phyloP scores from a whole-genome alignment of 2,797 vertebrate genomes.

The Fratercula arctica region DNA sequence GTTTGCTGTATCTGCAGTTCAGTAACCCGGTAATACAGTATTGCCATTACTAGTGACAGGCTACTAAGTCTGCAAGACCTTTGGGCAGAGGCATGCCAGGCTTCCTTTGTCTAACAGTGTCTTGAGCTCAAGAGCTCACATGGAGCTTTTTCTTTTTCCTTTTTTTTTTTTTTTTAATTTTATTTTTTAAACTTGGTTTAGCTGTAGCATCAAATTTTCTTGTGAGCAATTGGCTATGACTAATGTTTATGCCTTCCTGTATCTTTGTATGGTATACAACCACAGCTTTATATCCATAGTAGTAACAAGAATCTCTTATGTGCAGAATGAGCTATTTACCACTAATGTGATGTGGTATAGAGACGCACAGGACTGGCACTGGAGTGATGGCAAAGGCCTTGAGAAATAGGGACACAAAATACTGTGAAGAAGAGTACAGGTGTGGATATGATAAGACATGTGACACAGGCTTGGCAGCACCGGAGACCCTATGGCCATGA shows the following conservation, averaged over 20 bases:
- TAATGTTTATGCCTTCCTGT: neutral
- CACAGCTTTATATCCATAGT: neutral
- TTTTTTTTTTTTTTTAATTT: neutral
- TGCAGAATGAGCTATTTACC: neutral
- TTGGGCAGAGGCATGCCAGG: neutral
- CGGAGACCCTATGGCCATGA: neutral
- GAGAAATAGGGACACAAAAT: neutral
- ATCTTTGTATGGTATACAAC: neutral
- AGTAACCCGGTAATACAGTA: neutral
- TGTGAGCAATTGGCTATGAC: neutral
- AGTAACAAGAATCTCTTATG: neutral
- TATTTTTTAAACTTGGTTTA: neutral
- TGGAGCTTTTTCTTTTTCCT: neutral
- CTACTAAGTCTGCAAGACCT: neutral
- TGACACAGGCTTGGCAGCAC: neutral
- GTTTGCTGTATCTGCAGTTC: neutral
- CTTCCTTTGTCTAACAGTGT: neutral
- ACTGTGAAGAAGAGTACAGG: neutral
- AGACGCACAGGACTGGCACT: neutral
- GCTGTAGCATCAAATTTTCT: neutral
- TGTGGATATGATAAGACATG: neutral
- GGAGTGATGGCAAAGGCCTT: neutral
- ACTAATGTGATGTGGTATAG: fast-evolving
- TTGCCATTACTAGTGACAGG: neutral
- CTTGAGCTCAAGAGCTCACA: neutral